phyloP scores from a whole-genome alignment of 1,140 invertebrate species.

The Tetramorium parvispinum region DNA sequence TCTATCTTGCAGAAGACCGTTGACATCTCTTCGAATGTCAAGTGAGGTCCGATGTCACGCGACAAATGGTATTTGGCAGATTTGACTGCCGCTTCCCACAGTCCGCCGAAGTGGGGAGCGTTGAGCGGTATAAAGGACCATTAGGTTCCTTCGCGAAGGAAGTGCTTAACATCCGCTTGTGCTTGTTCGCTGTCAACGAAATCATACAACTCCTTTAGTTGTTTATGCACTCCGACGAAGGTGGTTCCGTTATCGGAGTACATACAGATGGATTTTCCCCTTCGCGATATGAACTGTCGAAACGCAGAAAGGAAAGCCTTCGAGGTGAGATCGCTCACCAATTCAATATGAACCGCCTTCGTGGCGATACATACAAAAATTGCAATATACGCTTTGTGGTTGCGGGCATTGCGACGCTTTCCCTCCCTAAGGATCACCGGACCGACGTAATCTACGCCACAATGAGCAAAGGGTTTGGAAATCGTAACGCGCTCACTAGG shows the following conservation, averaged over 20 bases:
- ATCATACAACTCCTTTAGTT: not conserved
- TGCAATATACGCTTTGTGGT: constrained; percentile 30
- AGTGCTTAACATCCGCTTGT: not conserved
- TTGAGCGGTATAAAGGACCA: not conserved
- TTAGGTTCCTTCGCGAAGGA: not conserved
- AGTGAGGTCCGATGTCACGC: not conserved
- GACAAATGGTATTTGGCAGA: not conserved
- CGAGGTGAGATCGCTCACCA: not conserved
- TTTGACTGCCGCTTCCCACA: not conserved
- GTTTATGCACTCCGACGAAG: constrained; percentile 37
- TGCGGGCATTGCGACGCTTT: not conserved
- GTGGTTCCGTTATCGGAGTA: constrained; percentile 33
- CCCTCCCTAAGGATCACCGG: not conserved
- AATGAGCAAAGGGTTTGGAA: no score
- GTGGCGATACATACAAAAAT: constrained; percentile 49
- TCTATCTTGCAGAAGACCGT: not conserved
- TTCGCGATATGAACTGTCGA: not conserved
- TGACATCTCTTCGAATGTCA: not conserved
- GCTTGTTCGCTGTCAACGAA: not conserved
- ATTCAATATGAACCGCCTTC: constrained; percentile 29
- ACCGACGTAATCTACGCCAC: not conserved
- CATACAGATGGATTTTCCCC: not conserved
- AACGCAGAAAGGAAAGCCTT: not conserved
- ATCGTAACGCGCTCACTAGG: no score
- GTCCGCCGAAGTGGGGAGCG: not conserved